These are phyloP conservation scores for Antheraea yamamai DNA, from an alignment of 2,888 invertebrate species.

Conservation along the genomic window DNA sequence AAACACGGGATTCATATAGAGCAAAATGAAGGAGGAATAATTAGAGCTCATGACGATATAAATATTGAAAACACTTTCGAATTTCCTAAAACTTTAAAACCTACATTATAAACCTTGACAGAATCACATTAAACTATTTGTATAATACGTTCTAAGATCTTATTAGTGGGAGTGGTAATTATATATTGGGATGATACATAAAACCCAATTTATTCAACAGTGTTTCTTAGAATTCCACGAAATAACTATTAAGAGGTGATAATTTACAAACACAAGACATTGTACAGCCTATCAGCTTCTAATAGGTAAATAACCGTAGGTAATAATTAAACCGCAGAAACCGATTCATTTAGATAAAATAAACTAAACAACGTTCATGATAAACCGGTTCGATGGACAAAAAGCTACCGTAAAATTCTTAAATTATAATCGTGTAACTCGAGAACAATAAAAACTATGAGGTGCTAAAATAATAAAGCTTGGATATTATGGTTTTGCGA, in stretches of 20 bases:
- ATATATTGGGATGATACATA: not conserved
- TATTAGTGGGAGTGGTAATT: not conserved
- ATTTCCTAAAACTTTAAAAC: not conserved
- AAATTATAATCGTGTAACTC: not conserved
- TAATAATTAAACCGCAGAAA: conserved; percentile 2
- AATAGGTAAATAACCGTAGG: not conserved
- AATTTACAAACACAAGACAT: not conserved
- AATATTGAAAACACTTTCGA: not conserved
- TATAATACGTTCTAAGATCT: too few species aligned
- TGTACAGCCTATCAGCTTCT: not conserved
- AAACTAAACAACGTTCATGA: not conserved
- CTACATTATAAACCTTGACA: not conserved
- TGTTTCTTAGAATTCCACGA: not conserved
- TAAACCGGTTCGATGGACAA: conserved; percentile 1
- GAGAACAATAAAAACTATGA: not conserved
- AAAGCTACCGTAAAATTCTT: not conserved
- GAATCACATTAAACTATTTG: not conserved
- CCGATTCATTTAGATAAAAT: not conserved
- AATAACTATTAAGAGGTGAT: not conserved
- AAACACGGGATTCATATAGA: not conserved
- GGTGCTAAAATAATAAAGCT: not conserved
- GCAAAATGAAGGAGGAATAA: not conserved
- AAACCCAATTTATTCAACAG: not conserved
- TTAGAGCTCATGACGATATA: not conserved
- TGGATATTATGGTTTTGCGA: not conserved